Evolutionary conservation across 2,888 invertebrate genomes (phyloP).

Genomic region (Sericinus montela): DNA sequence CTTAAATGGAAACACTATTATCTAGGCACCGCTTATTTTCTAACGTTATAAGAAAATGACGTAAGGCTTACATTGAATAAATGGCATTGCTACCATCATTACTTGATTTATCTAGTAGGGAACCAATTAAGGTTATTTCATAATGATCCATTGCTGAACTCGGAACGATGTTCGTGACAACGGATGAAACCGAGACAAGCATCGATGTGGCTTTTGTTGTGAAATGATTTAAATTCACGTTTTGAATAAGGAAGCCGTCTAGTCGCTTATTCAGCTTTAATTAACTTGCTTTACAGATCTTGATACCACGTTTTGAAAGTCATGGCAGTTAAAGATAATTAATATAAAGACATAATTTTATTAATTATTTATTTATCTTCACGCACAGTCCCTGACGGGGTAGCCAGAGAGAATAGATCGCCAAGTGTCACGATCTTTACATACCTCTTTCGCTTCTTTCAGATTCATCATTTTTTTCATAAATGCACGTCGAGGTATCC

Average conservation of each 20-base stretch:
- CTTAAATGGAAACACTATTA: constrained; percentile 67
- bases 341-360: too few species aligned
- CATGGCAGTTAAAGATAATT: not conserved
- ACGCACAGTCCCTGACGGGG: too few species aligned
- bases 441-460: too few species aligned
- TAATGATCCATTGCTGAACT: constrained; percentile 37
- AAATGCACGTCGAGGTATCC: too few species aligned
- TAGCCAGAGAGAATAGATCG: too few species aligned
- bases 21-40: constrained; percentile 29
- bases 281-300: constrained; percentile 9
- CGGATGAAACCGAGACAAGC: constrained; percentile 22
- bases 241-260: constrained; percentile 17
- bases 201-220: constrained; percentile 16
- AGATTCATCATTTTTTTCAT: too few species aligned
- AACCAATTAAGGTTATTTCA: constrained; percentile 46
- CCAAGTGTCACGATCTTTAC: too few species aligned
- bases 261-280: constrained; percentile 10
- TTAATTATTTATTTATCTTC: too few species aligned
- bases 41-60: constrained; percentile 48
- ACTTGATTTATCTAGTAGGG: constrained; percentile 45
- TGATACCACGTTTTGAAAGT: constrained; percentile 8
- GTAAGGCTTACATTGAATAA: constrained; percentile 48
- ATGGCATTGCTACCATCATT: constrained; percentile 45
- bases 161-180: constrained; percentile 30
- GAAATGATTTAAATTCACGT: constrained; percentile 17